Conservation (phyloP, 2,113 vertebrate genomes). For the Hydropotes inermis region DNA sequence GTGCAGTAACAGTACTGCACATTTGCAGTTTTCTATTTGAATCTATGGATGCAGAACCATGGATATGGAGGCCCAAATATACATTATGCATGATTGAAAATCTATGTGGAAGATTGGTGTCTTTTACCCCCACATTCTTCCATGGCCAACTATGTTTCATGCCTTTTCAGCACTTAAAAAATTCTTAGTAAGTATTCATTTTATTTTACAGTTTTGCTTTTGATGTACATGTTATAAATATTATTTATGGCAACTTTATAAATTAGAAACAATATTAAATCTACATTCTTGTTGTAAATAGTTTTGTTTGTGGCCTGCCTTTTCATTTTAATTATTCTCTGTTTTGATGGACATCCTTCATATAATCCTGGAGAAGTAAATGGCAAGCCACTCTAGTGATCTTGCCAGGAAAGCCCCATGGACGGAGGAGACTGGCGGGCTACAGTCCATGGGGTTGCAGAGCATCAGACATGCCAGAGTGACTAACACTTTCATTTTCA, state of each 20-base stretch:
- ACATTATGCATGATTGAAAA: background rate
- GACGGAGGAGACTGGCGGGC: fast-evolving
- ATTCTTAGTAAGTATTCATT: background rate
- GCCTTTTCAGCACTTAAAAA: background rate
- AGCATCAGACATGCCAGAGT: fast-evolving
- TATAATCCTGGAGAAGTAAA: background rate
- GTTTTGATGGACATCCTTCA: background rate
- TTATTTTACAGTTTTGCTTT: background rate
- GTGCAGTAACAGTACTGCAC: background rate
- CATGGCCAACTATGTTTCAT: background rate
- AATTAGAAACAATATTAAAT: background rate
- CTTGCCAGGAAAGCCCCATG: background rate
- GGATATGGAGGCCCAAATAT: background rate
- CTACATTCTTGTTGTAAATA: background rate
- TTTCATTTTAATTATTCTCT: background rate
- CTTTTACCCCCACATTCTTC: background rate
- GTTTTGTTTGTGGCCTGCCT: background rate
- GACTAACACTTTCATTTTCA: background rate
- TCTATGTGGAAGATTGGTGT: background rate
- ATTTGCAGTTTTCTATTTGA: background rate
- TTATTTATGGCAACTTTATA: background rate
- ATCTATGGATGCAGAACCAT: background rate
- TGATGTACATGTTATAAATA: background rate
- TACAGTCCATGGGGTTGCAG: background rate
- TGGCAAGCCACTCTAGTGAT: background rate